Base-by-base conservation (phyloP, 2,888 invertebrate genomes). In the Hemithea aestivaria region DNA sequence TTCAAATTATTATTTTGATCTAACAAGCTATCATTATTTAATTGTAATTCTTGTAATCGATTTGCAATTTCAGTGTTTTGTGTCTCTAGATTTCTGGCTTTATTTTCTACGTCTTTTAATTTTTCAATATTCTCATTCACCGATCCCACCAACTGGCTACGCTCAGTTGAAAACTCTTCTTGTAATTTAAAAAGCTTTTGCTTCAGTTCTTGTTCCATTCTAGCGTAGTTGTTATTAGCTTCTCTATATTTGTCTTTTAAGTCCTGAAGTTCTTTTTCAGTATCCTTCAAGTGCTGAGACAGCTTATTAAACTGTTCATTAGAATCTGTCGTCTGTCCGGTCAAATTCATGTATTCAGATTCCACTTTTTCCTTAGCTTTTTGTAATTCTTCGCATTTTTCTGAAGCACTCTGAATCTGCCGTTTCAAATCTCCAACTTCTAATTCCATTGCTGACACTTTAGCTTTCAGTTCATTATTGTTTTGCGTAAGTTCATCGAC, bases 281-380 rank as follows among this genome's bases (percentile, higher is more conserved):
- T 89, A 9, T 82, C 80, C 53, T 88, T 85, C 1, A 91, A 65
- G 51, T 89, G 88, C 47, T 89, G 87, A 2, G 88, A 87, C 21
- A 91, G 66, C 51, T 88, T 85, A 38, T 81, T 73, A 31, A 90
- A 81, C 54, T 91, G 89, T 40, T 88, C 88, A 53, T 88, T 89
- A 1, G 91, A 91, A 62, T 91, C 88, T 8, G 87, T 88, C 0
- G 90, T 84, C 45, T 89, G 88, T 27, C 87, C 89, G 31, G 90
- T 89, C 23, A 91, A 64, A 58, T 84, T 87, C 33, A 88, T 73
- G 44, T 92, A 87, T 61, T 92, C 90, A 3, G 81, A 62, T 71
- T 92, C 91, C 10, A 89, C 72, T 35, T 89, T 88, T 8, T 85
- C 88, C 60, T 91, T 91, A 43, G 90, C 82, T 27, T 80, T 85